Base-by-base conservation (phyloP, 92 coral and sea anemone species). In the Parazoanthus darwini region DNA sequence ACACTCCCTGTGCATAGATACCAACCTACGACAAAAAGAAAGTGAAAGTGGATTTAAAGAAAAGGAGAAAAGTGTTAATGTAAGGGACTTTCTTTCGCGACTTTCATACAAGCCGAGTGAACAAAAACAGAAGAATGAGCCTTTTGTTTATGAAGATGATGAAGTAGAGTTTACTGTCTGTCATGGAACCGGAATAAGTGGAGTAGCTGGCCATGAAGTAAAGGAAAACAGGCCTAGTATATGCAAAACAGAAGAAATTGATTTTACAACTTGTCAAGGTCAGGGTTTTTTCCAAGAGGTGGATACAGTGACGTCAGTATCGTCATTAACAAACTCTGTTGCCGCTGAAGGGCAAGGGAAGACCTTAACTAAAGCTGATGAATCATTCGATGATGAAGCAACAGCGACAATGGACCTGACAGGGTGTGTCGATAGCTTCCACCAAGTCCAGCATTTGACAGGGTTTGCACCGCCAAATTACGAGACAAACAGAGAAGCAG, bases 391-490 rank as follows among this genome's bases (percentile, higher is more conserved):
- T n/a, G 66, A 46, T 66, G 76, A 82, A 38, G 74, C 51, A 25
- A 67, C 86, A 20, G 56, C 86, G 38, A 25, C 86, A 42, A 82
- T 82, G 86, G 86, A 82, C 36, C 86, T 82, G 73, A 82, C 86
- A 39, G 86, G 59, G 15, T 82, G 86, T 67, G 51, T 70, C 3
- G 37, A 71, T 29, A 63, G 59, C 58, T 82, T 82, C 66, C 33
- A 43, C 50, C 76, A 66, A 82, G 36, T 26, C 54, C 86, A 38
- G 56, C 36, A 38, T 39, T 39, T 66, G 29, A 48, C 54, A 76
- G 80, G 51, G 6, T 20, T 38, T 23, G 67, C 23, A 16, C 33
- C 50, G 2, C 74, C 29, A 81, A 43, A 38, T 70, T 43, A 14
- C 37, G 86, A 25, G 16, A 81, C 29, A 67, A 82, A 82, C 4